Percentiles rank a stretch among this genome's conserved stretches.
These are phyloP conservation scores for Trogon surrucura DNA, from an alignment of 2,113 vertebrate genomes.

Conservation along the genomic window DNA sequence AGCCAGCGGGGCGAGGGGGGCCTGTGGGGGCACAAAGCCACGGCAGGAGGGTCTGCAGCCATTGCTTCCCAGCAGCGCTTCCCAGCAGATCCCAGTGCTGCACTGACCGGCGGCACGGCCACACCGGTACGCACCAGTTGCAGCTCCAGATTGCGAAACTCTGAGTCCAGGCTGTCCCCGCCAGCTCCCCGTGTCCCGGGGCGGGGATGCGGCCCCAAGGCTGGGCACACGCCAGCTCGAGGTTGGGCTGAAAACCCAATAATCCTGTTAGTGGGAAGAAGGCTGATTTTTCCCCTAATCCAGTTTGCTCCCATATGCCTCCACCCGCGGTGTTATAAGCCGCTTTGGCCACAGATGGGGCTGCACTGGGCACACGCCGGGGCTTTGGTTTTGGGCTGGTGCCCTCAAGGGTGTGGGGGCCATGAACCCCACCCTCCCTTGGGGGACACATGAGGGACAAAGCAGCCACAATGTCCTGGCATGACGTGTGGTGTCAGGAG, in stretches of 20 bases:
- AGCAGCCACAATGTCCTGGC: fast-evolving
- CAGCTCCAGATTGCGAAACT: fast-evolving
- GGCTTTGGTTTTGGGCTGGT: fast-evolving
- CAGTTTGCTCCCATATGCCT: constrained; percentile 6
- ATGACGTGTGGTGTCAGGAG: fast-evolving
- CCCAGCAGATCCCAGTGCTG: background rate
- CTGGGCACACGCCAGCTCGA: fast-evolving
- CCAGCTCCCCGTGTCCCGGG: fast-evolving
- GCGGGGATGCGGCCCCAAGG: fast-evolving
- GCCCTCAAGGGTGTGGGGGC: fast-evolving
- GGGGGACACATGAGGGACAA: fast-evolving
- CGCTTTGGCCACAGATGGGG: background rate
- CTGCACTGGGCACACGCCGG: fast-evolving
- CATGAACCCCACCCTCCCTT: fast-evolving
- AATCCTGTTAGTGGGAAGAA: constrained; percentile 7
- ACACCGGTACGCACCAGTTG: background rate
- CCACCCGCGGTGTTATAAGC: background rate
- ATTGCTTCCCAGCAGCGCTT: fast-evolving
- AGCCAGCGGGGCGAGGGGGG: fast-evolving
- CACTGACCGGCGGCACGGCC: fast-evolving
- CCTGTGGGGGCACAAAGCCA: fast-evolving
- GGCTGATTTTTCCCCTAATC: constrained; percentile 25
- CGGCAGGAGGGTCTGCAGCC: background rate
- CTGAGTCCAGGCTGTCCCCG: fast-evolving
- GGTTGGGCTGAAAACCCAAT: background rate